These are phyloP conservation scores for Stegophylla sp. DNA, from an alignment of 2,888 invertebrate genomes.

Conservation along the genomic window DNA sequence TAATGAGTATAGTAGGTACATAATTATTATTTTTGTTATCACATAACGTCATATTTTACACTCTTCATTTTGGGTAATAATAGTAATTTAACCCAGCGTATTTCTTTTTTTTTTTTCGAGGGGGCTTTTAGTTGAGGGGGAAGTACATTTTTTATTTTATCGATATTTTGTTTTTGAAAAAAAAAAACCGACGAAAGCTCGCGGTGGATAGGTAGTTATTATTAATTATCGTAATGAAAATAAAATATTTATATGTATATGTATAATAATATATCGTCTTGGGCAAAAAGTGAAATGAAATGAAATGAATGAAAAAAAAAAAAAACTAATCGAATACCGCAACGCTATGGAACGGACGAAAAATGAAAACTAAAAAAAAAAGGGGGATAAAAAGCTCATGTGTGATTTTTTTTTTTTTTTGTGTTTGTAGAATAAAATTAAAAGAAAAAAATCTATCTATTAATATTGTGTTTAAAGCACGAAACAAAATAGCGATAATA, in stretches of 20 bases:
- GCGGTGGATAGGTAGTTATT: not conserved
- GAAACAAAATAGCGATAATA: constrained; percentile 9
- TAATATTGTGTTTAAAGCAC: not conserved
- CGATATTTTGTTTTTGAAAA: not conserved
- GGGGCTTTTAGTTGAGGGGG: not conserved
- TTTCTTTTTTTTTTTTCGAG: no score
- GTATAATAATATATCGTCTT: constrained; percentile 1
- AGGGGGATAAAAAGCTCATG: not conserved
- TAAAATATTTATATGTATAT: not conserved
- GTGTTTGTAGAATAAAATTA: not conserved
- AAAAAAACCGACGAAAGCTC: not conserved
- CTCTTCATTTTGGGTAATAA: no score
- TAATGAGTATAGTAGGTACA: not conserved
- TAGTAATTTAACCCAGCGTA: no score
- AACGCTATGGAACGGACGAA: not conserved
- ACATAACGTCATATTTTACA: no score
- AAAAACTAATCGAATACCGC: not conserved
- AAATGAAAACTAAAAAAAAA: not conserved
- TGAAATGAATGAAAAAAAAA: not conserved
- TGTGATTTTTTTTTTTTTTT: not conserved
- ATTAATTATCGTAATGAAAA: not conserved
- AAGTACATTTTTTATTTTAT: not conserved
- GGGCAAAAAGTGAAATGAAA: no score
- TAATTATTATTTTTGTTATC: not conserved
- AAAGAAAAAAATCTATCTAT: not conserved